Percentiles rank a stretch among this genome's conserved stretches.
These are phyloP conservation scores for Nesoenas mayeri DNA, from an alignment of 2,113 vertebrate species.

Conservation along the genomic window DNA sequence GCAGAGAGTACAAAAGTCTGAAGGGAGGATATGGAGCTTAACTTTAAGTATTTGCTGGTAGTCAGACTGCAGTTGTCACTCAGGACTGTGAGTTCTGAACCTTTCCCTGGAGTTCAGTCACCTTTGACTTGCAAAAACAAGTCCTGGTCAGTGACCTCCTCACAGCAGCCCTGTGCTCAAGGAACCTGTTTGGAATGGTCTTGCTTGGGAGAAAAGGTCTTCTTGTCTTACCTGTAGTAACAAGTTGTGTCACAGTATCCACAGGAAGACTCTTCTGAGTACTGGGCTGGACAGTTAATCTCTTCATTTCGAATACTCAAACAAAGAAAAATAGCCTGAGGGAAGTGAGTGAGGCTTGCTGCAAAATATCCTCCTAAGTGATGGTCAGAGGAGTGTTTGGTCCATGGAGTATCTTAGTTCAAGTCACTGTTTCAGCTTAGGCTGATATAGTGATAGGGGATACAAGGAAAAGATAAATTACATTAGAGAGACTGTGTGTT, in stretches of 20 bases:
- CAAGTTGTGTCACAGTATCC: background rate
- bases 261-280: background rate
- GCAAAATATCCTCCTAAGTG: background rate
- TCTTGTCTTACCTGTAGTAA: background rate
- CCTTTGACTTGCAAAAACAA: background rate
- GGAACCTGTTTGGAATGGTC: background rate
- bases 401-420: fast-evolving
- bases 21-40: background rate
- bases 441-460: background rate
- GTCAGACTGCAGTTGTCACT: background rate
- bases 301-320: background rate
- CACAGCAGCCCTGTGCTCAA: background rate
- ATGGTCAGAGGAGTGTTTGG: background rate
- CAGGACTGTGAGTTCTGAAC: background rate
- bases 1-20: background rate
- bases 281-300: background rate
- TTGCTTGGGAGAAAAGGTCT: background rate
- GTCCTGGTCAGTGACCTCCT: background rate
- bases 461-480: background rate
- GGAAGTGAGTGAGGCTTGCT: background rate
- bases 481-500: background rate
- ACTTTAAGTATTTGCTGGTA: background rate
- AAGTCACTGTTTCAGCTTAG: background rate
- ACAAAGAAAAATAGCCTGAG: background rate
- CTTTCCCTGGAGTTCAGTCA: background rate